Base-by-base conservation (phyloP, 2,888 invertebrate species). In the Aspidiotus destructor region DNA sequence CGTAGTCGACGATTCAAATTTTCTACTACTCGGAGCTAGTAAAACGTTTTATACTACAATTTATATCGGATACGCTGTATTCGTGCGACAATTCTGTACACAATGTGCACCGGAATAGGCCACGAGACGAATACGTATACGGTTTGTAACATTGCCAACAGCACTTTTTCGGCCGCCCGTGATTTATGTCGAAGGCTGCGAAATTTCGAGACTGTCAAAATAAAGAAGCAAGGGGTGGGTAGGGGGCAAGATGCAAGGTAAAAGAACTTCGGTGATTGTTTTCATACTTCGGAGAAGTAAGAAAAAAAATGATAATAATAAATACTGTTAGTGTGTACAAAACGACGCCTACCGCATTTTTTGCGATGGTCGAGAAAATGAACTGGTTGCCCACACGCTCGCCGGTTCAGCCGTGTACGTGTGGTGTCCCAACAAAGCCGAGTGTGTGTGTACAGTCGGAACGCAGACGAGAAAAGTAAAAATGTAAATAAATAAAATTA, bases 321-420 rank as follows among this genome's bases (percentile, higher is more conserved):
- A n/a, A 48, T 48, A 48, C 48, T 48, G 48, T n/a, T 11, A 13
- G n/a, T 48, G n/a, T n/a, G 6, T 48, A 48, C 48, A n/a, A n/a
- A 11, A 13, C 48, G 48, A 48, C 48, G 48, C 48, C n/a, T 13
- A 48, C 10, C 48, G 48, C 11, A 48, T n/a, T 48, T 48, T n/a
- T n/a, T 11, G 48, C 48, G 48, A 48, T 48, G 48, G 48, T 6
- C 48, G 48, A 48, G 48, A 48, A 48, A 48, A 48, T 48, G 48
- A 48, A 48, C 48, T 48, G 48, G 48, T 48, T 48, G 48, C 48
- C 48, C 48, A 48, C 48, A 28, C 28, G 48, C n/a, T n/a, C 48
- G 6, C 11, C 48, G 48, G 3, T 28, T 28, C 11, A 13, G 48
- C 48, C 48, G n/a, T 48, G 48, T 28, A 5, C 28, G 28, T 28